Conservation (phyloP, 2,113 vertebrate genomes). For the Egretta garzetta region DNA sequence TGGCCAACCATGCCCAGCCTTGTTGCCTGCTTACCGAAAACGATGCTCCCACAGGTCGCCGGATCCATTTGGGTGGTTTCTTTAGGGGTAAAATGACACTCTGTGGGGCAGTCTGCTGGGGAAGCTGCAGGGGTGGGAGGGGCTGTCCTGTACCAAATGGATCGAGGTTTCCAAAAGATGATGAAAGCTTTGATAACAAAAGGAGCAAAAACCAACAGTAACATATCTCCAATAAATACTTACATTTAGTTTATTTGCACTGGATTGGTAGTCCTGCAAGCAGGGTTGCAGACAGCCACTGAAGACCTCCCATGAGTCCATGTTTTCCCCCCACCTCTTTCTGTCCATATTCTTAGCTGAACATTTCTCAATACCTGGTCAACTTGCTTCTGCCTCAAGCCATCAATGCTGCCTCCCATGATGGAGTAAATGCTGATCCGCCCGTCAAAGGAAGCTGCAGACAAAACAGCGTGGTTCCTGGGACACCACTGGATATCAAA, state of each 20-base stretch:
- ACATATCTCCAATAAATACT: not conserved
- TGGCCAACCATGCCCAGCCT: not conserved
- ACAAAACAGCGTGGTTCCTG: constrained; percentile 91
- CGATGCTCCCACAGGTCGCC: constrained; percentile 89
- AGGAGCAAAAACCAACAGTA: fast-evolving
- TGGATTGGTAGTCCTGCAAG: not conserved
- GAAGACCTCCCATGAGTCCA: not conserved
- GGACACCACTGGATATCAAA: constrained; percentile 99
- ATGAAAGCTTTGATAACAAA: constrained; percentile 82
- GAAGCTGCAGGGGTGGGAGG: constrained; percentile 89
- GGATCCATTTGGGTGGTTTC: constrained; percentile 96
- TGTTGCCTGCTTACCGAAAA: constrained; percentile 84
- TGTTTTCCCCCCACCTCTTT: fast-evolving
- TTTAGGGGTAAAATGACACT: constrained; percentile 83
- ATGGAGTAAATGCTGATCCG: constrained; percentile 92
- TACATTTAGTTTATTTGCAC: no score
- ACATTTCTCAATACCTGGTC: constrained; percentile 75
- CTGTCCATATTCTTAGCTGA: not conserved
- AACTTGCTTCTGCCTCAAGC: constrained; percentile 84
- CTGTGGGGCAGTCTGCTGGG: constrained; percentile 76
- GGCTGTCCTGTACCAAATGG: constrained; percentile 92
- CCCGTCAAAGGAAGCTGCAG: constrained; percentile 91
- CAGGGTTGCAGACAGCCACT: not conserved
- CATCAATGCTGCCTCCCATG: constrained; percentile 89
- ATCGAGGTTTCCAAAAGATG: constrained; percentile 92